Percentiles rank a stretch among this genome's conserved stretches.
Conservation (phyloP, 2,113 vertebrate genomes). For the Neoarius graeffei region DNA sequence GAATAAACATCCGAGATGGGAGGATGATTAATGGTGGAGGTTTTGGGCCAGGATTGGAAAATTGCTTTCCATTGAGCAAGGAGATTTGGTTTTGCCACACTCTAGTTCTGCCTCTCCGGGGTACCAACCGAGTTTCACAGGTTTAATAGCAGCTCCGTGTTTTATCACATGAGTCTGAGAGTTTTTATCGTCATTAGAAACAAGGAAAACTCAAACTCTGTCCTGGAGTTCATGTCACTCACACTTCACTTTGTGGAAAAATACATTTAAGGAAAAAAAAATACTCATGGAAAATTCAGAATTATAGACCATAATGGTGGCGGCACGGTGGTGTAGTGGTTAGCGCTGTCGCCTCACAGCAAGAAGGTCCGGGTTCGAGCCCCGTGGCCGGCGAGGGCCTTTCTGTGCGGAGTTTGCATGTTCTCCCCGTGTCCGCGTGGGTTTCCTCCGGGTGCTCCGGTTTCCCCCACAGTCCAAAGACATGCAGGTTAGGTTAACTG, state of each 20-base stretch:
- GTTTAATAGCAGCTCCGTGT: slow-evolving; percentile 45
- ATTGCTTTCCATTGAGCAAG: slow-evolving; percentile 54
- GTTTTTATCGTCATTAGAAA: slow-evolving; percentile 24
- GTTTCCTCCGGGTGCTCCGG: no score
- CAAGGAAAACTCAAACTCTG: neutral
- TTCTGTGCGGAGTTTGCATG: no score
- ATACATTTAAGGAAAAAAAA: neutral
- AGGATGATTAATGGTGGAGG: slow-evolving; percentile 82
- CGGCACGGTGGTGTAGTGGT: no score
- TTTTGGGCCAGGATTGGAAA: slow-evolving; percentile 60
- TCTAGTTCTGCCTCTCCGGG: slow-evolving; percentile 22
- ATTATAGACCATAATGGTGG: neutral
- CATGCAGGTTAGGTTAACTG: no score
- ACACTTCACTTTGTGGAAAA: neutral
- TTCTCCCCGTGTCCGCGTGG: no score
- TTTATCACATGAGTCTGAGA: slow-evolving; percentile 31
- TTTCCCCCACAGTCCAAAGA: no score
- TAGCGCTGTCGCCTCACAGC: no score
- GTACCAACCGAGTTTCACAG: neutral
- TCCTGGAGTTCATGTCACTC: neutral
- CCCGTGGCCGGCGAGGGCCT: no score
- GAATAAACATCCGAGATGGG: slow-evolving; percentile 78
- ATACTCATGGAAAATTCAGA: neutral
- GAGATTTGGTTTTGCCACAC: slow-evolving; percentile 51
- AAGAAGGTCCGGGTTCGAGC: no score